Base-by-base conservation (phyloP, 2,797 vertebrate genomes). In the Tamandua tetradactyla region DNA sequence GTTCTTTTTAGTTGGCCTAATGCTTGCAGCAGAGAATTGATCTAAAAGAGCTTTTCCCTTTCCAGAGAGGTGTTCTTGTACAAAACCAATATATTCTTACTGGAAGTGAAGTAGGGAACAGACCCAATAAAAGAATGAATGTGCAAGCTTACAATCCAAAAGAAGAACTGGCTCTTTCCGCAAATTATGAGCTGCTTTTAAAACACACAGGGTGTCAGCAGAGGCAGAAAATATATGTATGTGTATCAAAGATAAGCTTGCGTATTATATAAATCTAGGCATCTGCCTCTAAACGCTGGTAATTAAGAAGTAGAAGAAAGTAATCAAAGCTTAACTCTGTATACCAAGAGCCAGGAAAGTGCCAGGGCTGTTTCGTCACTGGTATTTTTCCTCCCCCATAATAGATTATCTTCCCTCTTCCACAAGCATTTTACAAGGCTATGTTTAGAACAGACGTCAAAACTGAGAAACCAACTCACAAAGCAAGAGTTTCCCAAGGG, bases 401-500 rank as follows among this genome's bases (percentile, higher is more conserved):
- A 79, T 37, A 94, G 76, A 61, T 49, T 47, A 12, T 71, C 90
- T 20, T 25, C 61, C 23, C 68, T 90, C 42, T 93, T 86, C 87
- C 79, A 25, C 66, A 89, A 32, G 44, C 93, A 62, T 84, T 94
- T 84, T 82, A 42, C 32, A 6, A 23, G 49, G 49, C 5, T 91
- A 13, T n/a, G 55, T 87, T 96, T 75, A 96, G 92, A 94, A 92
- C 2, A 89, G 69, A 92, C 78, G 40, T 94, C 72, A 93, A 17
- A 40, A 57, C 82, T 74, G 20, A 1, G 76, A 52, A 74, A 71
- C 61, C 40, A 59, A 90, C 40, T 49, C 22, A 0, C 81, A 83
- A 97, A 92, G 52, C 93, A 69, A 97, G 66, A 72, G 96, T 96
- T 94, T 37, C 93, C 91, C 95, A 96, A 97, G 95, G 12, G 61